A percentile compares a stretch with the other conserved stretches of the same genome.
Evolutionary conservation across 2,888 invertebrate genomes (phyloP).

Genomic region (Xylocampa areola): DNA sequence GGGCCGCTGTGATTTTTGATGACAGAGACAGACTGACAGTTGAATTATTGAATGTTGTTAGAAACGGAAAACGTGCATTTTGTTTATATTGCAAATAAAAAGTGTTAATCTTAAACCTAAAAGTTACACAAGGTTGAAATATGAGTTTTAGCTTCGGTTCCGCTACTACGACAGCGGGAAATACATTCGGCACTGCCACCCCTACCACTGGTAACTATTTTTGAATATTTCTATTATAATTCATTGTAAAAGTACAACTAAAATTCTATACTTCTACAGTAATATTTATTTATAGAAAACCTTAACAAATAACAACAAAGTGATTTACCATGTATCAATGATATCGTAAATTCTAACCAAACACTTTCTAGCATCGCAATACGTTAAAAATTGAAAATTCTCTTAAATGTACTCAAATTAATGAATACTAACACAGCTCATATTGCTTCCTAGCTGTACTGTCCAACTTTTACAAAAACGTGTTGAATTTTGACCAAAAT

Average conservation of each 20-base stretch:
- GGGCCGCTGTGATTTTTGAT: no score
- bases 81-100: conserved; percentile 1
- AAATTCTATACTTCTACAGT: neutral
- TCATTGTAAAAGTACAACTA: neutral
- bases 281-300: neutral
- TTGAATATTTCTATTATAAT: neutral
- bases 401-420: no score
- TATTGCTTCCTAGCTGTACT: no score
- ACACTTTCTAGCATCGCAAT: conserved; percentile 33
- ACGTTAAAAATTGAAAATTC: no score
- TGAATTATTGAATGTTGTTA: conserved; percentile 58
- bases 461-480: no score
- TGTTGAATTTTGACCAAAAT: no score
- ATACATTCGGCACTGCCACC: conserved; percentile 78
- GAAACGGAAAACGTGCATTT: conserved; percentile 41
- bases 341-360: conserved; percentile 32
- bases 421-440: no score
- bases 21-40: no score
- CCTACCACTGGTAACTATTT: conserved; percentile 73
- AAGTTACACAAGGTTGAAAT: conserved; percentile 32
- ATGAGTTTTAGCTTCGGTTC: conserved; percentile 80
- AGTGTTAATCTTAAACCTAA: conserved; percentile 1
- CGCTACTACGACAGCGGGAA: conserved; percentile 73
- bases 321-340: neutral
- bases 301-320: no score